Evolutionary conservation across 2,797 vertebrate genomes (phyloP), one percentile per base, ranked within the genome.

Genomic region (Cuculus canorus): DNA sequence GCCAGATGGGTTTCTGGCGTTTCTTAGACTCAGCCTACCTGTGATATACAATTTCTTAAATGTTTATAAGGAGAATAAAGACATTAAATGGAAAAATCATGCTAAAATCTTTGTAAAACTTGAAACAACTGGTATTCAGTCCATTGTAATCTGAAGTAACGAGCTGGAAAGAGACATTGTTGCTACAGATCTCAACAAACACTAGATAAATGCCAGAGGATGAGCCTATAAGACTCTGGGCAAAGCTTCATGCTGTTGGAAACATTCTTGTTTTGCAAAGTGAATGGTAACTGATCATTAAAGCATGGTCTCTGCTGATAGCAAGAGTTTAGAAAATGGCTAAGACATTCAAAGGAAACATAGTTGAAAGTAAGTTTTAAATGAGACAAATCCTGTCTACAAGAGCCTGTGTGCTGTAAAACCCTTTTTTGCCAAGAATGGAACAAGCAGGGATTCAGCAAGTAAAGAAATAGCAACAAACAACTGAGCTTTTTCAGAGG

Each of bases 181-280:
- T 63, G 30, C 77, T 91, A 54, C 60, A 93, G 76, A 57, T 92
- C 87, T 69, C 14, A 23, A 35, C n/a, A 75, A 75, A 52, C 68
- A 91, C 68, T 56, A 27, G 41, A 13, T 63, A 79, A 76, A 22
- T 70, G 91, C 88, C 86, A 96, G 75, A 57, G 72, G 14, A 19
- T 86, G 43, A 92, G 64, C 21, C 48, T 66, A 12, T 39, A 41
- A 78, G 60, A 81, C 54, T 88, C 66, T 56, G 73, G 90, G 86
- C 66, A 81, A 72, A 96, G 69, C 41, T 91, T 61, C 76, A 8
- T 25, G 8, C 50, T 85, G 81, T 71, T 84, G 72, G 83, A 93
- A 92, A 54, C 54, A 30, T 71, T 59, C 45, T 85, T 92, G 80
- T 92, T 97, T 96, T 88, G 77, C 54, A 82, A 64, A 92, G 87